Evolutionary conservation across 2,797 vertebrate genomes (phyloP).

Genomic region (Emydoidea blandingii): DNA sequence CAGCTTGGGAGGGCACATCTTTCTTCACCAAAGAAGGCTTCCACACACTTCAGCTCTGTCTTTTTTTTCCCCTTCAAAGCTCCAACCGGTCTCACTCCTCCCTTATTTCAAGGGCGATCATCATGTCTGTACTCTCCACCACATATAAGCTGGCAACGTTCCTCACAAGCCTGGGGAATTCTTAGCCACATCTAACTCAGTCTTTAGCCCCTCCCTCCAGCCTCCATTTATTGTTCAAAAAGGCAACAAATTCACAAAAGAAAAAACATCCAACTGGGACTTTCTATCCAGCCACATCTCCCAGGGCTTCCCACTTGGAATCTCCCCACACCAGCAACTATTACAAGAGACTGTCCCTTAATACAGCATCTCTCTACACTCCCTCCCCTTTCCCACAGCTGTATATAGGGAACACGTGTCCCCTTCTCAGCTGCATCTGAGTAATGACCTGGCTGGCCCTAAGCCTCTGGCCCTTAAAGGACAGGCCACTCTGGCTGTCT

Average conservation of each 20-base stretch:
- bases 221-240: background rate
- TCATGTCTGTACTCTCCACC: background rate
- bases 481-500: background rate
- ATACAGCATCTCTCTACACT: background rate
- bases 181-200: background rate
- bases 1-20: background rate
- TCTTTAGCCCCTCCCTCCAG: background rate
- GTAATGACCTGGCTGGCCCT: background rate
- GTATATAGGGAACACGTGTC: too few species aligned
- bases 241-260: background rate
- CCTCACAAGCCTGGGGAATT: background rate
- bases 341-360: background rate
- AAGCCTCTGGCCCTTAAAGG: background rate
- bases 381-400: background rate
- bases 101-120: background rate
- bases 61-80: background rate
- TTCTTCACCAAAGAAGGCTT: background rate
- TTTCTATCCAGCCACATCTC: background rate
- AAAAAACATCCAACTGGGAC: background rate
- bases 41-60: background rate
- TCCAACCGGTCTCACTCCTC: background rate
- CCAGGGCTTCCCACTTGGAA: too few species aligned
- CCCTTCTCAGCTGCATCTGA: background rate
- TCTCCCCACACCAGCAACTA: background rate
- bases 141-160: background rate